Evolutionary conservation across 35 echinoderm and acorn worm genomes (phyloP), one percentile per base, ranked within the genome.

Genomic region (Acanthaster planci): DNA sequence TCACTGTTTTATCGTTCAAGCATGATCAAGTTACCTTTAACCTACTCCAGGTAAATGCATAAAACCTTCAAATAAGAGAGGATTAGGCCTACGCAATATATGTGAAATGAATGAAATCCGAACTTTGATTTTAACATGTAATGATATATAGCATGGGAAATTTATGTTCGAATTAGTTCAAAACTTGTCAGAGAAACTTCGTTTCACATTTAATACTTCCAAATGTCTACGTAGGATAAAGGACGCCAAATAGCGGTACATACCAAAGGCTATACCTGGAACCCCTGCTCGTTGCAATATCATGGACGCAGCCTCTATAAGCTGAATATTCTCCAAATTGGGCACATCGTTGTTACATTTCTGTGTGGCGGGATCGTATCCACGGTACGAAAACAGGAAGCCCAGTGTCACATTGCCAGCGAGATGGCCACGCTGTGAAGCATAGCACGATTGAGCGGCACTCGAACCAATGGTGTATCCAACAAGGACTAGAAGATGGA

Each of bases 281-380:
- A 5, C 17, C 19, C 57, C 26, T 29, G 57, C 26, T 2, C 17
- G 5, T 29, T 22, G 17, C 17, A 60, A 29, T 18, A 29, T 60
- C 57, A 60, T 60, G 26, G 2, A 7, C 18, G 88, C 88, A 38
- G 88, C 88, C 39, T 90, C 88, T 10, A 90, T 31, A 34, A 90
- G 52, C 47, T 90, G 88, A 53, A 90, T 83, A 9, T 52, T 57
- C 5, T 82, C 57, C 35, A 34, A 8, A 52, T 90, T 80, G 0
- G 30, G 7, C 26, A 78, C 40, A 14, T 60, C 86, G 52, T 3
- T 30, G 15, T 29, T 36, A 58, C 88, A 84, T 18, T 67, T 77
- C n/a, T 77, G 17, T 19, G 58, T 80, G 34, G 75, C 26, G 19
- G 15, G 40, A 78, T 55, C n/a, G n/a, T 80, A 42, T 9, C 80